phyloP scores from a whole-genome alignment of 2,888 invertebrate genomes.

The Hedychridium roseum region DNA sequence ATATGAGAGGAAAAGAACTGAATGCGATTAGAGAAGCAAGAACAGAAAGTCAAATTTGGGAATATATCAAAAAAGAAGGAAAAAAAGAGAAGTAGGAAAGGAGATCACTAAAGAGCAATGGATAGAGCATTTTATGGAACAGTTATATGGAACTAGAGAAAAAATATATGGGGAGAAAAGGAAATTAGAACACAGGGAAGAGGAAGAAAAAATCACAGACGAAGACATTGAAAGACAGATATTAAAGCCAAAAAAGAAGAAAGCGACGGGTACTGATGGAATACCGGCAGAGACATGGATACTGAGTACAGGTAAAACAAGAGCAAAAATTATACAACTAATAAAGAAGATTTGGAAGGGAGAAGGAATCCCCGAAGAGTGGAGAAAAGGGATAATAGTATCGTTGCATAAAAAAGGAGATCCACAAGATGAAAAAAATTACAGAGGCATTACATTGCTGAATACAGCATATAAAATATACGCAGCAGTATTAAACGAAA shows the following conservation, averaged over 20 bases:
- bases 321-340: background rate
- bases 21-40: no score
- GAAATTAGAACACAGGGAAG: background rate
- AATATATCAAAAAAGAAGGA: no score
- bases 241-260: background rate
- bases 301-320: background rate
- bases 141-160: background rate
- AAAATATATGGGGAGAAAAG: background rate
- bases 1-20: no score
- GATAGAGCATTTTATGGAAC: background rate
- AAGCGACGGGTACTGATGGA: background rate
- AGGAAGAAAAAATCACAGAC: background rate
- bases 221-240: background rate
- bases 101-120: background rate
- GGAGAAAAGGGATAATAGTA: slow-evolving; percentile 1
- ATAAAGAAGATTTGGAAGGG: slow-evolving; percentile 4
- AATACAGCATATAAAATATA: no score
- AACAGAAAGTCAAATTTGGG: no score
- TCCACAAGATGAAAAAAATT: background rate
- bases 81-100: no score
- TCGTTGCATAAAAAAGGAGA: background rate
- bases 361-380: background rate
- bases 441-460: slow-evolving; percentile 7
- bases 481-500: no score
- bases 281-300: slow-evolving; percentile 7